phyloP scores from a whole-genome alignment of 1,140 invertebrate genomes.

The Listronotus oregonensis region DNA sequence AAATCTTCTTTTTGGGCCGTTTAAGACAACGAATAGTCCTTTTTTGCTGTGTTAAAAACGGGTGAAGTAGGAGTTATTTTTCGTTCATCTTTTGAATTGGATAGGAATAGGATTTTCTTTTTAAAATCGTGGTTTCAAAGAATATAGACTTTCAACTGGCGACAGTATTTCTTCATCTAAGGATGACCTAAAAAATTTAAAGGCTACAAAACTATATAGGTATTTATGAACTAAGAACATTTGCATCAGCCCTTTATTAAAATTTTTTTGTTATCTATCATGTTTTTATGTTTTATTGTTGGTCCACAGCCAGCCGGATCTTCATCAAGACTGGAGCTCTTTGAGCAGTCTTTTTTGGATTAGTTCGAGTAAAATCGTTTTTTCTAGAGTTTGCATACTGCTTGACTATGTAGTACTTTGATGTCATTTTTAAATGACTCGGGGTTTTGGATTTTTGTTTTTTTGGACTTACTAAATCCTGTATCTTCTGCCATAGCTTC shows the following conservation, averaged over 20 bases:
- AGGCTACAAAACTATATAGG: too few relatives aligned
- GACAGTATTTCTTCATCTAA: conserved; percentile 71
- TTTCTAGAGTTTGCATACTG: conserved; percentile 48
- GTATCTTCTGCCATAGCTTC: conserved; percentile 72
- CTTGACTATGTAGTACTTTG: conserved; percentile 32
- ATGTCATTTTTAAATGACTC: neutral
- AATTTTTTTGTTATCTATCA: conserved; percentile 50
- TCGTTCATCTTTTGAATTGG: conserved; percentile 54
- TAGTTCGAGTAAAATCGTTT: conserved; percentile 7
- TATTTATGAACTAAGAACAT: too few relatives aligned
- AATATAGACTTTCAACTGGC: conserved; percentile 76
- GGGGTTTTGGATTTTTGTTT: conserved; percentile 55
- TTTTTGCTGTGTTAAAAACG: conserved; percentile 75
- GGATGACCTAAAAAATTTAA: conserved; percentile 8
- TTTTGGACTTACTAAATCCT: conserved; percentile 62
- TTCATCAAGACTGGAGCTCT: conserved; percentile 63
- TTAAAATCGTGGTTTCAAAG: conserved; percentile 63
- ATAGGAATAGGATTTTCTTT: conserved; percentile 54
- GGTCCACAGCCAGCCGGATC: conserved; percentile 74
- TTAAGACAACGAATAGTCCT: conserved; percentile 72
- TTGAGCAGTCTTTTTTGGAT: conserved; percentile 32
- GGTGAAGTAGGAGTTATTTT: conserved; percentile 57
- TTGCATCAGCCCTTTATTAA: too few relatives aligned
- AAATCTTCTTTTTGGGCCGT: conserved; percentile 73
- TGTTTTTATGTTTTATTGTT: conserved; percentile 63